Evolutionary conservation across 1,140 invertebrate genomes (phyloP), one percentile per base, ranked within the genome.

Genomic region (Drosophila kikkawai): DNA sequence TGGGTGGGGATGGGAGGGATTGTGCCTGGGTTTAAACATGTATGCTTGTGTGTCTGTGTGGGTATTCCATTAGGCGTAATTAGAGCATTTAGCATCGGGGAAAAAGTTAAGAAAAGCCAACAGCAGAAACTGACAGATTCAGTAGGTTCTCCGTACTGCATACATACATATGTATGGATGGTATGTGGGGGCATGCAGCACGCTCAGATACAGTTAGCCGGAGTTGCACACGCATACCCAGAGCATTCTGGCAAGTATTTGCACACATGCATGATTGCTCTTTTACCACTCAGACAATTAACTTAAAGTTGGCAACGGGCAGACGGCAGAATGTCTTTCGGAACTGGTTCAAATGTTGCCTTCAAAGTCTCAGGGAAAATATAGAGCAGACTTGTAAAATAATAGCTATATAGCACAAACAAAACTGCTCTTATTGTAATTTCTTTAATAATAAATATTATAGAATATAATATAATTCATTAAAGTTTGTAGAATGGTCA

Each of bases 61-160:
- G 79, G 78, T 77, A 79, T 88, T 88, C 85, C 85, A 88, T 88
- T 88, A 88, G 85, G 67, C 85, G 85, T 88, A 88, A 88, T 88
- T 90, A 88, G 85, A 88, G 85, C 85, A 88, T 85, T 88, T 88
- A 88, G 75, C 85, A 73, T 68, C 29, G 69, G 45, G 77, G 81
- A 80, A 83, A 83, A 88, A 88, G 80, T 82, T 87, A 80, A 88
- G 79, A 82, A 91, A 90, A 85, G 59, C 75, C 70, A 82, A 53
- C 75, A 71, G 66, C 56, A 79, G 36, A 79, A 64, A 79, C 65
- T 66, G 67, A 71, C 51, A 61, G 59, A 53, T 53, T 66, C 36
- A 61, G 57, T 61, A 22, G 66, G 57, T 34, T 50, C 29, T 56
- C 19, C 36, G 13, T 36, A 26, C 42, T 22, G 42, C 12, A 15